phyloP scores from a whole-genome alignment of 1,140 invertebrate genomes.

The Lithobius niger region DNA sequence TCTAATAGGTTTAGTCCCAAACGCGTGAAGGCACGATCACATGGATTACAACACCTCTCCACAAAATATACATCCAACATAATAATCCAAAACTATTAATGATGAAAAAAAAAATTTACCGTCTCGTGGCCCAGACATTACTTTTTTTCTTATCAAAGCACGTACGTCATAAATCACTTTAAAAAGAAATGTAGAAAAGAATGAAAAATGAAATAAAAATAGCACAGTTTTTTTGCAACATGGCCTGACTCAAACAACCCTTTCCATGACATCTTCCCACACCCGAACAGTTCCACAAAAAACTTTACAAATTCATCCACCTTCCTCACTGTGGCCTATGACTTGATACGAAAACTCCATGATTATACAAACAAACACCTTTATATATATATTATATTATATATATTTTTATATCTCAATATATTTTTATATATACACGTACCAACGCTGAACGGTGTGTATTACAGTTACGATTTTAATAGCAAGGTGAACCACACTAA shows the following conservation, averaged over 20 bases:
- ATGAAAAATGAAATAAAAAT: not conserved
- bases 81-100: not conserved
- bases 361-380: not conserved
- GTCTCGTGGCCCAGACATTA: too few species aligned
- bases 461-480: not conserved
- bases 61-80: constrained; percentile 5
- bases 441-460: constrained; percentile 7
- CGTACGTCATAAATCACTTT: too few species aligned
- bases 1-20: not conserved
- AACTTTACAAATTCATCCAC: not conserved
- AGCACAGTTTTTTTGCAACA: not conserved
- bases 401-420: too few species aligned
- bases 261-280: not conserved
- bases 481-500: too few species aligned
- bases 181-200: too few species aligned
- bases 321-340: constrained; percentile 7
- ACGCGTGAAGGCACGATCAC: constrained; percentile 9
- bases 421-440: not conserved
- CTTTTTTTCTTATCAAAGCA: too few species aligned
- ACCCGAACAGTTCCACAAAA: not conserved
- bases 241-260: not conserved
- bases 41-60: constrained; percentile 4
- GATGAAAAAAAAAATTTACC: not conserved
- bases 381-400: not conserved
- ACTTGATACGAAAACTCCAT: constrained; percentile 1